Evolutionary conservation across 2,888 invertebrate species (phyloP).

Genomic region (Penaeus monodon): DNA sequence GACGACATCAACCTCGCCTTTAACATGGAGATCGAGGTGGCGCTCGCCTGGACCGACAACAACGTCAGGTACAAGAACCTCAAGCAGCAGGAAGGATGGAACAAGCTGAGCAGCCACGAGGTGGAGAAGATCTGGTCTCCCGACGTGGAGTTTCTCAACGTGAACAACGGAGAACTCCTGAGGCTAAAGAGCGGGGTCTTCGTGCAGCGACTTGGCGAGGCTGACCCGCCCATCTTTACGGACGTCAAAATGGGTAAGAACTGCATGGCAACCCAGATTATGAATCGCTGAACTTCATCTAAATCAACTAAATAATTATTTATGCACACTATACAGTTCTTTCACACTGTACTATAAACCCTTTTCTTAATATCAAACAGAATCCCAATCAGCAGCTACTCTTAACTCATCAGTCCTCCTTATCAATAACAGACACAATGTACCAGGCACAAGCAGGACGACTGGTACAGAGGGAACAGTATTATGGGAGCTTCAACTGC

Average conservation of each 20-base stretch:
- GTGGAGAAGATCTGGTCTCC: constrained; percentile 33
- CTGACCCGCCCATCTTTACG: constrained; percentile 16
- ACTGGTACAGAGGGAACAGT: constrained; percentile 30
- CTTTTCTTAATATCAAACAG: not conserved
- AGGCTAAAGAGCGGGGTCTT: constrained; percentile 26
- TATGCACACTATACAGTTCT: too few relatives aligned
- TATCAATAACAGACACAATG: constrained; percentile 27
- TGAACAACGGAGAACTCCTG: constrained; percentile 35
- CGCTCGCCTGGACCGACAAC: constrained; percentile 23
- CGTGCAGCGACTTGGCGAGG: not conserved
- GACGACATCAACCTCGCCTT: constrained; percentile 43
- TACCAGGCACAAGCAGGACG: constrained; percentile 12
- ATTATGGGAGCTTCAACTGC: constrained; percentile 47
- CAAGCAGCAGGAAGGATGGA: constrained; percentile 29
- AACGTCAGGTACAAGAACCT: constrained; percentile 31
- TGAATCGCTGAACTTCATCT: too few relatives aligned
- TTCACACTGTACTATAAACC: too few relatives aligned
- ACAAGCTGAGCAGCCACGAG: constrained; percentile 24
- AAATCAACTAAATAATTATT: too few relatives aligned
- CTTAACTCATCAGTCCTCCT: not conserved
- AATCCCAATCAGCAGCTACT: not conserved
- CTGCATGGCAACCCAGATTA: not conserved
- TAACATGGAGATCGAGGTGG: constrained; percentile 38
- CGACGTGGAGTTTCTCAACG: constrained; percentile 40
- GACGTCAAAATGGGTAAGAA: constrained; percentile 24